Base-by-base conservation (phyloP, 2,797 vertebrate genomes). In the Coccyzus lansbergi region DNA sequence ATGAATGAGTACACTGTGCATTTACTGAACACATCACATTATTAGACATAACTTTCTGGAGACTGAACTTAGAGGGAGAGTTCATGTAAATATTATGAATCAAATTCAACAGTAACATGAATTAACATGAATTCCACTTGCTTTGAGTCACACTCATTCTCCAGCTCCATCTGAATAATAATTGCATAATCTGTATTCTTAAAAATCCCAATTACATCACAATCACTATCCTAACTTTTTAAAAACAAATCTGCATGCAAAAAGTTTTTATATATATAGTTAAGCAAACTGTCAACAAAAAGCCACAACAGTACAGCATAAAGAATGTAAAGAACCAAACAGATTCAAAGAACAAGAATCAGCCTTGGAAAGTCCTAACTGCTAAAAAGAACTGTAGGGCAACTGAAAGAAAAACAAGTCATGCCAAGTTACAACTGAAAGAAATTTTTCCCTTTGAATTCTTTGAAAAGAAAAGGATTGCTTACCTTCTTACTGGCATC, bases 401-500 rank as follows among this genome's bases (percentile, higher is more conserved):
- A 16, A 72, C 22, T 72, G 34, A 72, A 72, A 48, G 22, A 83
- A 68, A 51, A 48, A 82, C 4, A 20, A 67, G 7, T 34, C 29
- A 15, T 21, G 21, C 12, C 17, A 49, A 74, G 6, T 29, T 69
- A 28, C 2, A 63, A 51, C 5, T 40, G 5, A 19, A 70, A 58
- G 60, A 28, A 15, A 10, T 34, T 40, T 58, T 65, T 34, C 16
- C 7, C 4, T n/a, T 76, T 79, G 19, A 67, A 64, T 5, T 38
- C 12, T 38, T 38, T 38, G 28, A 80, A 80, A 24, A 63, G 33
- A 81, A 46, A 72, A 65, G 8, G 19, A 49, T 8, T 46, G 17
- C 59, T 93, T 89, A 96, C 96, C 96, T 96, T 95, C 88, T 92
- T 93, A 71, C 7, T 53, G 49, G 94, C 69, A 44, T 93, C 90